phyloP scores from a whole-genome alignment of 2,113 vertebrate genomes.

The Penelope pileata region DNA sequence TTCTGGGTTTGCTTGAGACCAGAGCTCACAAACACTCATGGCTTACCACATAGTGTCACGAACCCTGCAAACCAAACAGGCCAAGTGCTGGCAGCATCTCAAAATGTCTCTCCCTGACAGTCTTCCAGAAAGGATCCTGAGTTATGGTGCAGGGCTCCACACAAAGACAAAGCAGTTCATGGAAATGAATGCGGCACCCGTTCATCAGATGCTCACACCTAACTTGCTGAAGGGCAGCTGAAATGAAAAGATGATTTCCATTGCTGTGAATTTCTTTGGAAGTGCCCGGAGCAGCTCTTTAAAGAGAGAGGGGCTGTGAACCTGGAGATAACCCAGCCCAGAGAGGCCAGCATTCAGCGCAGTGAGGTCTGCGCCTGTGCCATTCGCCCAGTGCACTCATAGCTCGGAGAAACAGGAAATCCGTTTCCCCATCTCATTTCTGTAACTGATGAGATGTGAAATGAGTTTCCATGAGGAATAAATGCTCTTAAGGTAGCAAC shows the following conservation, averaged over 20 bases:
- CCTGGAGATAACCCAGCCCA: not conserved
- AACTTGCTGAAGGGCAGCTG: not conserved
- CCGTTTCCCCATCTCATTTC: not conserved
- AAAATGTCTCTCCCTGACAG: not conserved
- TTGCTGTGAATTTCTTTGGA: not conserved
- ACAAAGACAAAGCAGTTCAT: not conserved
- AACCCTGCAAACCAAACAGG: not conserved
- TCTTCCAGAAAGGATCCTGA: not conserved
- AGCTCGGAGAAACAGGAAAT: slow-evolving; percentile 47
- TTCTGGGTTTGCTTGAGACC: not conserved
- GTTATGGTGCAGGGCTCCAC: not conserved
- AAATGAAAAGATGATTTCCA: not conserved
- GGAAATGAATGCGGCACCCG: not conserved
- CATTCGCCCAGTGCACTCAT: not conserved
- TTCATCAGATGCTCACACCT: not conserved
- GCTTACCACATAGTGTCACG: not conserved
- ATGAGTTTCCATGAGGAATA: slow-evolving; percentile 50
- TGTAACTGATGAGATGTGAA: slow-evolving; percentile 71
- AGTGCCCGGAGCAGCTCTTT: not conserved
- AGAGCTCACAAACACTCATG: not conserved
- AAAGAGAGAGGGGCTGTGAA: not conserved
- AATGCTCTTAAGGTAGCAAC: slow-evolving; percentile 45
- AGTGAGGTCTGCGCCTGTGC: not conserved
- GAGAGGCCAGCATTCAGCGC: not conserved
- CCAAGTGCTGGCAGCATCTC: not conserved